Percentiles rank a stretch among this genome's conserved stretches.
Evolutionary conservation across 2,113 vertebrate species (phyloP).

Genomic region (Syrmaticus mikado): DNA sequence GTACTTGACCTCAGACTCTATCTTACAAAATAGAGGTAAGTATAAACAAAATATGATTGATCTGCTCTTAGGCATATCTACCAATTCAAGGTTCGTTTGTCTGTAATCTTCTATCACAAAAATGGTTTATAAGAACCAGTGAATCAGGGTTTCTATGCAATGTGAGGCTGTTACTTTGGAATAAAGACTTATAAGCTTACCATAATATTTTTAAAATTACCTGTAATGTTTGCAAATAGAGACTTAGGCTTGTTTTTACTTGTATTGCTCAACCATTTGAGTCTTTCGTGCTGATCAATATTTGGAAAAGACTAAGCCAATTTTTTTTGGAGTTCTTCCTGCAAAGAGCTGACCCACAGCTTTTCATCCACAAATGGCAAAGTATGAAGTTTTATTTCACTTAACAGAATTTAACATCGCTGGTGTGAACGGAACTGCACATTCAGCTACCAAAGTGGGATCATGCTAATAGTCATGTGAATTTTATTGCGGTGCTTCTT

Average conservation of each 20-base stretch:
- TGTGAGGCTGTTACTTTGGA: background rate
- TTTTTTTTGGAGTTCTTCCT: background rate
- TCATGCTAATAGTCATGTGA: background rate
- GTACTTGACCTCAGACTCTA: background rate
- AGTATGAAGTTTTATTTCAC: background rate
- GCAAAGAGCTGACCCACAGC: background rate
- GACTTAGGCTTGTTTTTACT: background rate
- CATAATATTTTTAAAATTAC: background rate
- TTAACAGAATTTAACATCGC: background rate
- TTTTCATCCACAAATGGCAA: background rate
- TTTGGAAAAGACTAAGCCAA: background rate
- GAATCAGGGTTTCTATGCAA: background rate
- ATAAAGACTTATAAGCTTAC: background rate
- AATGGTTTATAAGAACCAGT: background rate
- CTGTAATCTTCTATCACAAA: background rate
- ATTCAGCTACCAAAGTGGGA: background rate
- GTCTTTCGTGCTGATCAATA: background rate
- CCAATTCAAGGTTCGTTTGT: background rate
- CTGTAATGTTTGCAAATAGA: background rate
- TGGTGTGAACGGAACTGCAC: background rate
- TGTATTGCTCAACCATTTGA: background rate
- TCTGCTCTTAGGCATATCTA: background rate
- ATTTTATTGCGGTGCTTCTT: background rate
- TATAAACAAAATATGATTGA: background rate
- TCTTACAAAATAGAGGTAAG: background rate